These are phyloP conservation scores for Hemibagrus guttatus DNA, from an alignment of 2,797 vertebrate genomes.

Conservation along the genomic window DNA sequence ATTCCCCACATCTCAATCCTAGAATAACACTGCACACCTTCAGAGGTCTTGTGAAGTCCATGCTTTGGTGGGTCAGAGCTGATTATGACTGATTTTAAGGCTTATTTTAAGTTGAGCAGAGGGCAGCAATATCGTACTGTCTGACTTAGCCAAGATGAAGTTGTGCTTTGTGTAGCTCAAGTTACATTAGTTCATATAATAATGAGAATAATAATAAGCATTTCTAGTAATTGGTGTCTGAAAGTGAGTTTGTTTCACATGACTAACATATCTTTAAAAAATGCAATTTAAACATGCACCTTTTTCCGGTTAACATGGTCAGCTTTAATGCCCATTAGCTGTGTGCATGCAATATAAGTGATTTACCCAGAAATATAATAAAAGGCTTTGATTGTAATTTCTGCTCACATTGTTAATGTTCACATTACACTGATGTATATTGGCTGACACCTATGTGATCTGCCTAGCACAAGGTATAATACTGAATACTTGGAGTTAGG, in stretches of 20 bases:
- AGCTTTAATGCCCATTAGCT: neutral
- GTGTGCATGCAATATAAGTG: neutral
- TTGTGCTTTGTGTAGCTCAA: neutral
- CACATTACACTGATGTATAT: neutral
- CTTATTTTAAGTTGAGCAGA: neutral
- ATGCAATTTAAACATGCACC: neutral
- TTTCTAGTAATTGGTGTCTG: neutral
- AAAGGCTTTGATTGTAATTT: neutral
- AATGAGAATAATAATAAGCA: neutral
- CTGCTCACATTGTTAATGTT: neutral
- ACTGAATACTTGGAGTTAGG: neutral
- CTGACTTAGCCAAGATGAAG: neutral
- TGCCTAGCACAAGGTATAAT: no score
- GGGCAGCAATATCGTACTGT: neutral
- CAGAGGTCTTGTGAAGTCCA: no score
- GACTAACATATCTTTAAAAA: neutral
- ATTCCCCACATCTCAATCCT: no score
- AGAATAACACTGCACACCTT: no score
- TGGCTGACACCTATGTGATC: neutral
- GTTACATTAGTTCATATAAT: neutral
- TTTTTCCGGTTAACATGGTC: neutral
- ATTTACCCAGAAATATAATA: neutral
- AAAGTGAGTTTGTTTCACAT: neutral
- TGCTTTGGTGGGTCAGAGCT: no score
- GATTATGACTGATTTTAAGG: no score